phyloP scores from a whole-genome alignment of 1,140 invertebrate genomes.

The Apolygus lucorum region DNA sequence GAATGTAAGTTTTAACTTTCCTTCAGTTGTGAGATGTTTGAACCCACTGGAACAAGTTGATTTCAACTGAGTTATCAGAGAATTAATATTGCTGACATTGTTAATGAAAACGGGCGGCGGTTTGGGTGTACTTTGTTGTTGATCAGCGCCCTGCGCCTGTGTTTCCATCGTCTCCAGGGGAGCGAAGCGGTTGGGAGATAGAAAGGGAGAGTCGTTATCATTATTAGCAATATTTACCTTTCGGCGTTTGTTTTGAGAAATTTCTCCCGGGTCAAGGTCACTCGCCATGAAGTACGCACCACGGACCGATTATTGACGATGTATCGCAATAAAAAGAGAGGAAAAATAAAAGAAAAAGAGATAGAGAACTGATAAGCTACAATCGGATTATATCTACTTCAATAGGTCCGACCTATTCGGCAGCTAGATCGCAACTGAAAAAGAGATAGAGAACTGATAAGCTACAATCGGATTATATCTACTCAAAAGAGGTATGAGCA shows the following conservation, averaged over 20 bases:
- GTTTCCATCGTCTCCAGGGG: background rate
- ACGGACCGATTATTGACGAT: too few species aligned
- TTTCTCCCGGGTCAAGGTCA: too few species aligned
- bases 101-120: background rate
- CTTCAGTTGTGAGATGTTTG: background rate
- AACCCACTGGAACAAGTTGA: background rate
- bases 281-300: too few species aligned
- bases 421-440: too few species aligned
- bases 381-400: too few species aligned
- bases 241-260: background rate
- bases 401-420: too few species aligned
- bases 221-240: conserved; percentile 2
- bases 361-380: too few species aligned
- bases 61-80: background rate
- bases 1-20: background rate
- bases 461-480: too few species aligned
- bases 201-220: background rate
- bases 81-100: background rate
- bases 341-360: too few species aligned
- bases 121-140: background rate
- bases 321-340: too few species aligned
- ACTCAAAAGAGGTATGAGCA: too few species aligned
- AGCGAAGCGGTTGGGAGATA: background rate
- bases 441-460: too few species aligned
- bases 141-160: background rate